Evolutionary conservation across 2,888 invertebrate genomes (phyloP).

Genomic region (Troides aeacus): DNA sequence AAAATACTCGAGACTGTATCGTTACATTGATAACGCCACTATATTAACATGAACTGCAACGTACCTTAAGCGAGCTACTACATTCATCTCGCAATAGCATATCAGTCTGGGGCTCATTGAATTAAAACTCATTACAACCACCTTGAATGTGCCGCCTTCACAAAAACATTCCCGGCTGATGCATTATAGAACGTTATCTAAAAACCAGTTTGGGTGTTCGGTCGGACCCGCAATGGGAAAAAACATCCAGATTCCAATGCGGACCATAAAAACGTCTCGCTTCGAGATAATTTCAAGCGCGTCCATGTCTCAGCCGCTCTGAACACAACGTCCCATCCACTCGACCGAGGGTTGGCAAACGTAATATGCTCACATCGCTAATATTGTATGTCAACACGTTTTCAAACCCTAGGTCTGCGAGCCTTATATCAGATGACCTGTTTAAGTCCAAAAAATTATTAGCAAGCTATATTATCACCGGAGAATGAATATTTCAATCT

Average conservation of each 20-base stretch:
- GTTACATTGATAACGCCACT: constrained; percentile 16
- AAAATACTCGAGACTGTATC: not conserved
- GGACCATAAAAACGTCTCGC: constrained; percentile 75
- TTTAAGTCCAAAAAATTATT: no score
- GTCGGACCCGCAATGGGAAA: constrained; percentile 71
- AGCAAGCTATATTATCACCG: no score
- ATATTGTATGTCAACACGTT: not conserved
- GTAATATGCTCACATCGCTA: not conserved
- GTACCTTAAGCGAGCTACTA: constrained; percentile 7
- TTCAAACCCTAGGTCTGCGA: no score
- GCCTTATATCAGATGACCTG: no score
- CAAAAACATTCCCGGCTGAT: constrained; percentile 75
- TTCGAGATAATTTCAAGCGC: constrained; percentile 73
- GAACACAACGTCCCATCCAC: constrained; percentile 50
- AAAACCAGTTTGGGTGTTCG: constrained; percentile 76
- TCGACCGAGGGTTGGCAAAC: constrained; percentile 41
- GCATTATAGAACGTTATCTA: constrained; percentile 78
- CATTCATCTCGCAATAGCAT: constrained; percentile 28
- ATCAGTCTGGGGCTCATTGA: constrained; percentile 51
- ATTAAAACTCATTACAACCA: constrained; percentile 67
- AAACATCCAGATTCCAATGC: constrained; percentile 76
- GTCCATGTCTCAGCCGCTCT: constrained; percentile 40
- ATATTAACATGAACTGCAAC: constrained; percentile 10
- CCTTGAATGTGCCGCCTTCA: constrained; percentile 71
- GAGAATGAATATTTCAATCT: no score